These are phyloP conservation scores for Antrozous pallidus DNA, from an alignment of 2,797 vertebrate species.

Conservation along the genomic window DNA sequence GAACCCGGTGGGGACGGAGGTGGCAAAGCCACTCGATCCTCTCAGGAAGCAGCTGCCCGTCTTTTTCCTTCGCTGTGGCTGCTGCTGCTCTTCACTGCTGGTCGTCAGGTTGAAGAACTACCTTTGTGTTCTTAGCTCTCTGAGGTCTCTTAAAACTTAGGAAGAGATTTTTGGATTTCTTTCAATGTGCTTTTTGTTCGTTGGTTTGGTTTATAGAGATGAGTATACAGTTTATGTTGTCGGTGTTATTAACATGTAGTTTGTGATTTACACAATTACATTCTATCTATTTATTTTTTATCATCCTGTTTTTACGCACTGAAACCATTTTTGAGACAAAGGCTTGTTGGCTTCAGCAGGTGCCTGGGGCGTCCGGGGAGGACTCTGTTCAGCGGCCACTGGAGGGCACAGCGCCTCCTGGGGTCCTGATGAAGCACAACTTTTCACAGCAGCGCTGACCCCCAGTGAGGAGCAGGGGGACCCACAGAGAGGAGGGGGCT, in stretches of 20 bases:
- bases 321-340: background rate
- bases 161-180: background rate
- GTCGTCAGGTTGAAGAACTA: background rate
- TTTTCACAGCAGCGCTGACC: background rate
- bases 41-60: background rate
- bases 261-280: background rate
- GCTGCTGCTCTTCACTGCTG: accelerated
- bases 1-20: background rate
- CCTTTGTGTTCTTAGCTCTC: background rate
- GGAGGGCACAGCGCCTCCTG: background rate
- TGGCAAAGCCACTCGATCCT: background rate
- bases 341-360: background rate
- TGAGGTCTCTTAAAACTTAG: background rate
- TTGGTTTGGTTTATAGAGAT: background rate
- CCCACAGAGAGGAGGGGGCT: constrained; percentile 8
- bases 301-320: background rate
- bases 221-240: background rate
- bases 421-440: background rate
- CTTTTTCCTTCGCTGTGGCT: background rate
- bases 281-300: no score
- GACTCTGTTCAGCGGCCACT: background rate
- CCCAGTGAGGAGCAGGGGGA: background rate
- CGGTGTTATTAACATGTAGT: background rate
- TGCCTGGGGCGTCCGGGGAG: background rate
- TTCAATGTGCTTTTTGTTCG: background rate